Evolutionary conservation across 2,888 invertebrate species (phyloP).

Genomic region (Endotricha flammealis): DNA sequence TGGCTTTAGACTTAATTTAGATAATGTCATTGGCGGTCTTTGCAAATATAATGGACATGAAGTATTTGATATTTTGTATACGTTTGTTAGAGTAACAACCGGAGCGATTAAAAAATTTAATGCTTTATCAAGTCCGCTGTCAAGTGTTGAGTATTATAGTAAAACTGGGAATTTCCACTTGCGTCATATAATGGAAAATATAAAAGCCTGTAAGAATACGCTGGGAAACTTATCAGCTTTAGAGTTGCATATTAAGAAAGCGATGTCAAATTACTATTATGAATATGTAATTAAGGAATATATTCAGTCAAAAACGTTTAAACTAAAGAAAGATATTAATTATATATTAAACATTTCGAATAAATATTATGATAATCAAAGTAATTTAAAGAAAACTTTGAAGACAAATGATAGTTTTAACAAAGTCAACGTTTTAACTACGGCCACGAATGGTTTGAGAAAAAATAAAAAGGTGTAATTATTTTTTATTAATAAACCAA

Average conservation of each 20-base stretch:
- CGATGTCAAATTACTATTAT: conserved; percentile 31
- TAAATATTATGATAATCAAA: too few relatives aligned
- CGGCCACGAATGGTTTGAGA: too few relatives aligned
- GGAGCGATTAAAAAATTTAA: neutral
- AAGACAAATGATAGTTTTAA: too few relatives aligned
- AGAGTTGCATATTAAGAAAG: conserved; percentile 22
- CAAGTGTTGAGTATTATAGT: conserved; percentile 12
- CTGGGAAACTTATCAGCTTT: conserved; percentile 20
- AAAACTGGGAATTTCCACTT: too few relatives aligned
- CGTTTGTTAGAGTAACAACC: conserved; percentile 14
- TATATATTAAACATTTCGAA: conserved; percentile 20
- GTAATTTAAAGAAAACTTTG: too few relatives aligned
- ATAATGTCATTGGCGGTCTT: conserved; percentile 12
- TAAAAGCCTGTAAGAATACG: conserved; percentile 20
- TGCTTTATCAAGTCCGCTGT: neutral
- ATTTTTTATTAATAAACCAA: too few relatives aligned
- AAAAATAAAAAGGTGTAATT: too few relatives aligned
- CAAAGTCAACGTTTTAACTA: too few relatives aligned
- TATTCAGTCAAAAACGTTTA: conserved; percentile 25
- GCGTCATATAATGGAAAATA: conserved; percentile 18
- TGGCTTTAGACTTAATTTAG: conserved; percentile 18
- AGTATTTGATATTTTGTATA: conserved; percentile 23
- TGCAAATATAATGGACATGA: conserved; percentile 36
- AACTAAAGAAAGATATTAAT: conserved; percentile 21
- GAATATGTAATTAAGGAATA: conserved; percentile 35